Evolutionary conservation across 1,140 invertebrate genomes (phyloP).

Genomic region (Drosophila leontia): DNA sequence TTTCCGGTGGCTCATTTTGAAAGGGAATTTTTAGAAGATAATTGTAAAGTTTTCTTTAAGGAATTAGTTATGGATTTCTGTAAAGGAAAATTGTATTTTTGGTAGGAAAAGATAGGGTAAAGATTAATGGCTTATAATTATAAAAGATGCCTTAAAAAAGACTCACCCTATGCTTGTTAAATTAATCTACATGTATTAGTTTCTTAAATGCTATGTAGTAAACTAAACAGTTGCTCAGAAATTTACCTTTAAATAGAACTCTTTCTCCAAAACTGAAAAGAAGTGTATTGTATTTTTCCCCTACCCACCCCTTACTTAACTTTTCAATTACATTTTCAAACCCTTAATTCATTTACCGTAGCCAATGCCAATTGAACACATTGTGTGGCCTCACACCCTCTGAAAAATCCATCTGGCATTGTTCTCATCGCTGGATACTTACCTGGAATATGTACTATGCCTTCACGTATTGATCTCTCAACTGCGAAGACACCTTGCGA

Average conservation of each 20-base stretch:
- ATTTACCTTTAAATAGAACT: neutral
- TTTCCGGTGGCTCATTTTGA: slow-evolving; percentile 17
- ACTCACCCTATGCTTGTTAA: too few species aligned
- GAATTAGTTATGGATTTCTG: neutral
- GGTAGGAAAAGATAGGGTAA: neutral
- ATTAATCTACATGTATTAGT: too few species aligned
- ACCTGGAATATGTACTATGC: slow-evolving; percentile 24
- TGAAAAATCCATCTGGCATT: slow-evolving; percentile 22
- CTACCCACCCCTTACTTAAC: neutral
- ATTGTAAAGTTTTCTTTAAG: neutral
- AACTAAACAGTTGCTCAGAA: neutral
- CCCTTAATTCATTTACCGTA: slow-evolving; percentile 8
- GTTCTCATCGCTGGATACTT: slow-evolving; percentile 36
- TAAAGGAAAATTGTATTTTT: neutral
- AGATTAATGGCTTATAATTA: neutral
- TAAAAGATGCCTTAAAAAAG: neutral
- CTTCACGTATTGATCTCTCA: slow-evolving; percentile 4
- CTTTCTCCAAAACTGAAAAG: neutral
- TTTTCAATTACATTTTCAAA: slow-evolving; percentile 12
- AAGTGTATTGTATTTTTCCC: neutral
- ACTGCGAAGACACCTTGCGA: slow-evolving; percentile 36
- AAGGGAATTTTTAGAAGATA: neutral
- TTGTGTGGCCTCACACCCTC: slow-evolving; percentile 27
- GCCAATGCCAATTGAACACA: slow-evolving; percentile 17
- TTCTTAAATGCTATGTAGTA: too few species aligned